Evolutionary conservation across 2,113 vertebrate genomes (phyloP).

Genomic region (Aegithalos caudatus): DNA sequence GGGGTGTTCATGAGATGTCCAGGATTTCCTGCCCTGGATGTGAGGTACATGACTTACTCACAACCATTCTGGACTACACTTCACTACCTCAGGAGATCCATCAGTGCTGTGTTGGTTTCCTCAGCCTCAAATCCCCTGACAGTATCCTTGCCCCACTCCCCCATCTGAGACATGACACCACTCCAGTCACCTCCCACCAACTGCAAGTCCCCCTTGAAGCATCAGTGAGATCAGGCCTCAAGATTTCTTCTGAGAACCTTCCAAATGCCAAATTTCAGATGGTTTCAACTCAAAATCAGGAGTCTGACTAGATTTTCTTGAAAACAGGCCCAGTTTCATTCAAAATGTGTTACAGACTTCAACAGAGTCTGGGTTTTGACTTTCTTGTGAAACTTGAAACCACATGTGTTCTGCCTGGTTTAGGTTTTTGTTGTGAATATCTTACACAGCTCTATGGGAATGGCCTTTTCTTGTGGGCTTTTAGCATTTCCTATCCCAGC

Average conservation of each 20-base stretch:
- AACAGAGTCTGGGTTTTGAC: slow-evolving; percentile 35
- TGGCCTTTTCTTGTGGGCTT: slow-evolving; percentile 55
- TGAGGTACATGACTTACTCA: neutral
- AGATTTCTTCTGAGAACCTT: neutral
- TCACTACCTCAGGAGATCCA: neutral
- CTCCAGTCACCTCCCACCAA: neutral
- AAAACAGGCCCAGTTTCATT: slow-evolving; percentile 9
- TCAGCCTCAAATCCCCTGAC: neutral
- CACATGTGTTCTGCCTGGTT: slow-evolving; percentile 38
- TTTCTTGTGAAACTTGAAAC: slow-evolving; percentile 60
- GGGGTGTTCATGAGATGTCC: neutral
- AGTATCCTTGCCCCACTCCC: neutral
- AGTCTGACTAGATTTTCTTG: slow-evolving; percentile 38
- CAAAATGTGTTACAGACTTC: slow-evolving; percentile 38
- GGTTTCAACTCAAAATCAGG: neutral
- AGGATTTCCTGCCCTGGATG: neutral
- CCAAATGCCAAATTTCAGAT: slow-evolving; percentile 7
- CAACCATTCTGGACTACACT: neutral
- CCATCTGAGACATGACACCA: neutral
- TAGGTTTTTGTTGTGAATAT: slow-evolving; percentile 50
- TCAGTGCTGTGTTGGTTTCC: neutral
- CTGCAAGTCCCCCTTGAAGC: neutral
- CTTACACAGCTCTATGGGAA: slow-evolving; percentile 48
- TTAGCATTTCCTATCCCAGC: slow-evolving; percentile 45
- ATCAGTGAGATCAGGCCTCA: neutral